These are phyloP conservation scores for Micrasema longulum DNA, from an alignment of 1,140 invertebrate genomes.

Conservation along the genomic window DNA sequence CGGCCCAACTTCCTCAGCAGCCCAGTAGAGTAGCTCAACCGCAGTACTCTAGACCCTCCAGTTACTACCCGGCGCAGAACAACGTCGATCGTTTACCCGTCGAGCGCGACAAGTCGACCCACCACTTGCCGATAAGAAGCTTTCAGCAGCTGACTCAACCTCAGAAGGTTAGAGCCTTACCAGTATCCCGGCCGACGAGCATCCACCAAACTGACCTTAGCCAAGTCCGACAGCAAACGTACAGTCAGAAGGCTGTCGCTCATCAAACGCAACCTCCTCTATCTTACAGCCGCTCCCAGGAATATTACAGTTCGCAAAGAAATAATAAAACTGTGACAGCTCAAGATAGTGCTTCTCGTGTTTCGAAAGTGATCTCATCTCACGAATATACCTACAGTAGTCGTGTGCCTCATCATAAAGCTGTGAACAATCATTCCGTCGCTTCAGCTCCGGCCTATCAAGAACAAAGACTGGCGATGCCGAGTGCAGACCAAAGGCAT, in stretches of 20 bases:
- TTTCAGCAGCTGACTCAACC: conserved; percentile 40
- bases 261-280: conserved; percentile 33
- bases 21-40: conserved; percentile 1
- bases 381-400: conserved; percentile 44
- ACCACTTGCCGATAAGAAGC: conserved; percentile 9
- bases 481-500: conserved; percentile 40
- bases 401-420: conserved; percentile 35
- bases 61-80: conserved; percentile 37
- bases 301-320: conserved; percentile 19
- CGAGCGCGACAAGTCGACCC: conserved; percentile 34
- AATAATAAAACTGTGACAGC: conserved; percentile 31
- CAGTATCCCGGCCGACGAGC: conserved; percentile 10
- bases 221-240: conserved; percentile 29
- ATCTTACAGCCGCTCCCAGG: conserved; percentile 19
- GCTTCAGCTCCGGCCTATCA: conserved; percentile 35
- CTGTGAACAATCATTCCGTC: conserved; percentile 20
- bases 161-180: conserved; percentile 35
- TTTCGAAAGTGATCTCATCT: conserved; percentile 32
- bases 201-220: conserved; percentile 5
- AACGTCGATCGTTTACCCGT: neutral
- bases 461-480: conserved; percentile 41
- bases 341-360: conserved; percentile 29
- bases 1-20: neutral
- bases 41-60: conserved; percentile 24
- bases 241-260: conserved; percentile 35